These are phyloP conservation scores for Tenthredo amoena DNA, from an alignment of 2,888 invertebrate species.

Conservation along the genomic window DNA sequence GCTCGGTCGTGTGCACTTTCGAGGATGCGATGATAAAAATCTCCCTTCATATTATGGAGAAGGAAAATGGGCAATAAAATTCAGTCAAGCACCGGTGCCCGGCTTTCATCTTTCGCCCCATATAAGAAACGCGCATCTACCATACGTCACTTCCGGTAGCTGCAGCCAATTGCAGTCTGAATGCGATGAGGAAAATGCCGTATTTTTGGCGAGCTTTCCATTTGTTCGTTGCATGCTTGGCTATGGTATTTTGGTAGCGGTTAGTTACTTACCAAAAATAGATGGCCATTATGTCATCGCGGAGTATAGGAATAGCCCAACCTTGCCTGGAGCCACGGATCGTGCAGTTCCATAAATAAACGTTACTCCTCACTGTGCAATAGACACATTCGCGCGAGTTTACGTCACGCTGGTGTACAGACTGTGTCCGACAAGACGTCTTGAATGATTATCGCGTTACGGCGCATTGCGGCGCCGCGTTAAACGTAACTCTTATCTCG, in stretches of 20 bases:
- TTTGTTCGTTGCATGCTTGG: constrained; percentile 18
- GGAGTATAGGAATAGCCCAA: constrained; percentile 48
- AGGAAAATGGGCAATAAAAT: constrained; percentile 46
- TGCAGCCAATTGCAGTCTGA: neutral
- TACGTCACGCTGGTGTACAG: constrained; percentile 43
- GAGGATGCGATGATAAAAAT: constrained; percentile 44
- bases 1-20: constrained; percentile 13
- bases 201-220: constrained; percentile 35
- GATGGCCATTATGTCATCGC: constrained; percentile 48
- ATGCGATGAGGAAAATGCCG: neutral
- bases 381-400: constrained; percentile 46
- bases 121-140: constrained; percentile 17
- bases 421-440: constrained; percentile 41
- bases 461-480: constrained; percentile 28
- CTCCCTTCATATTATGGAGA: constrained; percentile 20
- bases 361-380: constrained; percentile 39
- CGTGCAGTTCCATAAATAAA: constrained; percentile 53
- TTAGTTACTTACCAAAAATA: constrained; percentile 32
- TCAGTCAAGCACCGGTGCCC: constrained; percentile 23
- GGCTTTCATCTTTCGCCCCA: constrained; percentile 46
- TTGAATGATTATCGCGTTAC: constrained; percentile 43
- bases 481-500: constrained; percentile 37
- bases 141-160: constrained; percentile 34
- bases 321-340: constrained; percentile 50
- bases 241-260: constrained; percentile 9